These are phyloP conservation scores for Campylomormyrus tamandua DNA, from an alignment of 2,113 vertebrate genomes.

Conservation along the genomic window DNA sequence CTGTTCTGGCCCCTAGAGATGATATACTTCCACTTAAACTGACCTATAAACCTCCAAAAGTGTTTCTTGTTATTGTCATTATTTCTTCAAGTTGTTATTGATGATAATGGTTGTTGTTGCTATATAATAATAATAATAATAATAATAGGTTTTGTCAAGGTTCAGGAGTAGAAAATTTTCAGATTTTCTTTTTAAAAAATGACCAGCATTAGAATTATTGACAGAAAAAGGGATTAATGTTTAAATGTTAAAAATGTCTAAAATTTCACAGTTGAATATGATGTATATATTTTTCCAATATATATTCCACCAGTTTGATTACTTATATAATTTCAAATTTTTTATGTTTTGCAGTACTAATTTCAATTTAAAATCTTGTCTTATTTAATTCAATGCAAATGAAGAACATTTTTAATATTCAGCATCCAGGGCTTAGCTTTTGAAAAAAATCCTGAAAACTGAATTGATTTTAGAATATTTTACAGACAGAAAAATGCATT, in stretches of 20 bases:
- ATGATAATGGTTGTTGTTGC: not conserved
- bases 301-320: not conserved
- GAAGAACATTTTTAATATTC: not conserved
- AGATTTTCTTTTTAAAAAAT: not conserved
- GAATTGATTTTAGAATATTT: not conserved
- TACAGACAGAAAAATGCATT: not conserved
- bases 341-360: not conserved
- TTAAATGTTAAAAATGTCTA: not conserved
- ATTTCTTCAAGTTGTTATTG: not conserved
- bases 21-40: not conserved
- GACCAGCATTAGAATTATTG: not conserved
- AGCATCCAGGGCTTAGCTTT: not conserved
- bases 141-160: not conserved
- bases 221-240: not conserved
- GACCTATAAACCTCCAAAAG: not conserved
- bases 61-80: not conserved
- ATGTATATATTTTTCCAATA: not conserved
- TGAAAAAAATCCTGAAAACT: not conserved
- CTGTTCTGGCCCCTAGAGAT: not conserved
- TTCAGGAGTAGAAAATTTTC: not conserved
- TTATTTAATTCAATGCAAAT: not conserved
- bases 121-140: constrained; percentile 1
- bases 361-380: not conserved
- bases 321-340: not conserved
- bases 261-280: not conserved